Percentiles rank a stretch among this genome's conserved stretches.
Evolutionary conservation across 1,140 invertebrate species (phyloP).

Genomic region (Drosophila sechellia): DNA sequence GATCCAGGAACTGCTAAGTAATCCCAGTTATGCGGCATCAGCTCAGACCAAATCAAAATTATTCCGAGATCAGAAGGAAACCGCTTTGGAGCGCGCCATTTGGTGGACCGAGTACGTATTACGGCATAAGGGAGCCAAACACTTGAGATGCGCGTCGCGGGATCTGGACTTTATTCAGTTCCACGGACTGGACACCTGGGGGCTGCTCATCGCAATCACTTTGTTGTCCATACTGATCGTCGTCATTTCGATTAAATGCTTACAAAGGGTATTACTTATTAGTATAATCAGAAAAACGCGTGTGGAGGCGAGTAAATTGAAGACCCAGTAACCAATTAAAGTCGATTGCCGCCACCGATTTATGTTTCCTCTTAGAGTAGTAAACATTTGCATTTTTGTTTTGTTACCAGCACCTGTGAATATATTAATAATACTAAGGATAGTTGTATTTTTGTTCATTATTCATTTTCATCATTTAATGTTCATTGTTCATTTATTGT

Average conservation of each 20-base stretch:
- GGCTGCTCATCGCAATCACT: constrained; percentile 16
- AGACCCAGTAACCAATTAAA: constrained; percentile 69
- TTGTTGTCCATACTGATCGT: constrained; percentile 1
- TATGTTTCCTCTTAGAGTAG: neutral
- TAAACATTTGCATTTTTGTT: constrained; percentile 9
- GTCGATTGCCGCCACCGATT: constrained; percentile 13
- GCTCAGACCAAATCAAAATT: constrained; percentile 49
- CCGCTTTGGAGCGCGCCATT: constrained; percentile 88
- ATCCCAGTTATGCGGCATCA: constrained; percentile 45
- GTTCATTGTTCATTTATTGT: too few relatives aligned
- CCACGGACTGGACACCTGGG: constrained; percentile 85
- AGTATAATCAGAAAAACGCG: constrained; percentile 62
- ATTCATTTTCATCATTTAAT: too few relatives aligned
- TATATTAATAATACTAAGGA: neutral
- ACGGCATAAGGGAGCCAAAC: constrained; percentile 83
- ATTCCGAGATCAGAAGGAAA: constrained; percentile 86
- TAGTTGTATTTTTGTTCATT: neutral
- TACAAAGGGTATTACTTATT: constrained; percentile 15
- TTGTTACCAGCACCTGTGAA: constrained; percentile 9
- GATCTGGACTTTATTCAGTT: constrained; percentile 83
- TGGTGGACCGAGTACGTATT: constrained; percentile 90
- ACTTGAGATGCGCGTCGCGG: constrained; percentile 58
- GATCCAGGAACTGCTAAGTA: constrained; percentile 47
- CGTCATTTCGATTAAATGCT: constrained; percentile 6
- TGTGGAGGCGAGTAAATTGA: constrained; percentile 76